These are phyloP conservation scores for Leucophenga montana DNA, from an alignment of 2,888 invertebrate genomes.

Conservation along the genomic window DNA sequence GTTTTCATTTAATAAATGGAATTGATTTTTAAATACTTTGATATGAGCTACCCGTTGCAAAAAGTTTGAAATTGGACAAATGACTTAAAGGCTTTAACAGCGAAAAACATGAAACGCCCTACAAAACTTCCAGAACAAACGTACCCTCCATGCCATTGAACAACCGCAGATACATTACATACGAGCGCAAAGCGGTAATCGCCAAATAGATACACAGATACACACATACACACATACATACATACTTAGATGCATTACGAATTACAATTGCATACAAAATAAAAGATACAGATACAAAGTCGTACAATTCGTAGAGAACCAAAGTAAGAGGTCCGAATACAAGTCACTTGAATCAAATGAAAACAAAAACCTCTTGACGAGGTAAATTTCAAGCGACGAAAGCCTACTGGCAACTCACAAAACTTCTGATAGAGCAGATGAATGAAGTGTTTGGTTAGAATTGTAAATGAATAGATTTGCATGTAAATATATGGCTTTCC, in stretches of 20 bases:
- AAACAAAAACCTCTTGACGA: too few relatives aligned
- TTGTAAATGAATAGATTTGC: too few relatives aligned
- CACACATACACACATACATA: not conserved
- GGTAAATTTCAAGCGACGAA: too few relatives aligned
- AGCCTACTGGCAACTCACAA: too few relatives aligned
- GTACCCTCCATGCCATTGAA: not conserved
- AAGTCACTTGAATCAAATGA: constrained; percentile 1
- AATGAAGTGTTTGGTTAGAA: too few relatives aligned
- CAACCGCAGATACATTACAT: not conserved
- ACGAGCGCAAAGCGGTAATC: not conserved
- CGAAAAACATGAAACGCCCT: constrained; percentile 3
- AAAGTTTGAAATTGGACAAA: not conserved
- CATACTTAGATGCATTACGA: not conserved
- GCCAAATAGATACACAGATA: not conserved
- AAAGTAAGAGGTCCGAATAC: constrained; percentile 1
- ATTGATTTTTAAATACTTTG: constrained; percentile 58
- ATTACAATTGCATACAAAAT: constrained; percentile 9
- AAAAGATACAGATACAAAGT: not conserved
- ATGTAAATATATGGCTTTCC: too few relatives aligned
- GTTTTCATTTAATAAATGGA: constrained; percentile 48
- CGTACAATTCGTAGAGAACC: not conserved
- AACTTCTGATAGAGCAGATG: too few relatives aligned
- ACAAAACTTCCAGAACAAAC: not conserved
- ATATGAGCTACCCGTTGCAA: constrained; percentile 14
- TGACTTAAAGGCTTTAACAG: constrained; percentile 8